Base-by-base conservation (phyloP, 1,140 invertebrate species). In the Lepidurus packardi region DNA sequence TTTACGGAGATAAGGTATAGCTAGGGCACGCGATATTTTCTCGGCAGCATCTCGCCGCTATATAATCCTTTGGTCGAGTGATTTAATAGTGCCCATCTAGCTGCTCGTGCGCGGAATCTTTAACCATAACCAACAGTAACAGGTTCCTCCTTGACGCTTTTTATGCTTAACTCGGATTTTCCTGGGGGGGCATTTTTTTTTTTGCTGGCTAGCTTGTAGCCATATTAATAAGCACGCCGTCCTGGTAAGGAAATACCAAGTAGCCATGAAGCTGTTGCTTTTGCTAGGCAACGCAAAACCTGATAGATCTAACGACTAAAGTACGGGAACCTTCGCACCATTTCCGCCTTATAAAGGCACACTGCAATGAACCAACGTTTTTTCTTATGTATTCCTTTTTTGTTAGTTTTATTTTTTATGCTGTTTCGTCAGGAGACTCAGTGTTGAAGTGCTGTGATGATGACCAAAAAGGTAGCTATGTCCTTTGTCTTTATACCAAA, bases 401-500 rank as follows among this genome's bases (percentile, higher is more conserved):
- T 65, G n/a, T 1, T n/a, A 13, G 21, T 13, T 65, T 65, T 65
- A 13, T 65, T 65, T 10, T 65, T 16, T 16, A 16, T 65, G 34
- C 53, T 65, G 16, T 13, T 65, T 21, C 7, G 53, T 65, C 53
- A 16, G 16, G 16, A 13, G 53, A 21, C 16, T 3, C 45, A 47
- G 45, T 47, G 45, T 16, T n/a, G n/a, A 65, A 65, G 13, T 16
- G 34, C 34, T 34, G 45, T 47, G 1, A 0, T 65, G 53, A 65
- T 65, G 53, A 7, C 53, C 53, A 16, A 11, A 65, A 65, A 65
- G 7, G 16, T 21, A 21, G 21, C 9, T 65, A 7, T n/a, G 53
- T 65, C 53, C 53, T 65, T 65, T 65, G 53, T 65, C 53, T 34
- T 34, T 65, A 65, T n/a, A 65, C 53, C 8, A 9, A 65, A 65